Conservation (phyloP, 1,140 invertebrate genomes). For the Sipha flava region DNA sequence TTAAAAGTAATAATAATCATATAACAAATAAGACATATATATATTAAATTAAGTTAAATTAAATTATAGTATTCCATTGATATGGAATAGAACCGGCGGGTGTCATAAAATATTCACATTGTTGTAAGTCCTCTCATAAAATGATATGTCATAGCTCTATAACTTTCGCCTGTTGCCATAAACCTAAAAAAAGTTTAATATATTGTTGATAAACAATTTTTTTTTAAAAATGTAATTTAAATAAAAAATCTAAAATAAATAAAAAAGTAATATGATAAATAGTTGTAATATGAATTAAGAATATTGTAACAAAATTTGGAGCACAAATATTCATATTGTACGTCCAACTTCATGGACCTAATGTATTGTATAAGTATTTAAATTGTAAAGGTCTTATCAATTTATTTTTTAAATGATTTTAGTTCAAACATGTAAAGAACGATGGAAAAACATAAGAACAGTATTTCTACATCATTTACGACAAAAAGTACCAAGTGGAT, state of each 20-base stretch:
- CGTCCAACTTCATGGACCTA: too few relatives aligned
- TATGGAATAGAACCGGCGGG: not conserved
- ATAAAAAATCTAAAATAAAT: too few relatives aligned
- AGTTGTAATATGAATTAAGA: too few relatives aligned
- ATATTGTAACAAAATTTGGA: too few relatives aligned
- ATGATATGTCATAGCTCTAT: not conserved
- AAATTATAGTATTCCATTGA: slow-evolving; percentile 6
- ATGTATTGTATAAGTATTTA: too few relatives aligned
- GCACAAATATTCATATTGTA: too few relatives aligned
- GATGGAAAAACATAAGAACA: not conserved
- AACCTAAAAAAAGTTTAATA: not conserved
- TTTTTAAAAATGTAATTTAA: not conserved
- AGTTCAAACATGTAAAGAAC: not conserved
- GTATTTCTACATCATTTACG: not conserved
- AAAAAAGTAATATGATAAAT: too few relatives aligned
- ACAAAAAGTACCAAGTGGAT: not conserved
- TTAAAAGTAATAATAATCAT: too few relatives aligned
- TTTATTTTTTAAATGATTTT: not conserved
- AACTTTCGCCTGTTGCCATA: not conserved
- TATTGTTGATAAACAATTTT: not conserved
- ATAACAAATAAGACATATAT: too few relatives aligned
- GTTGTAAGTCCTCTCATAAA: slow-evolving; percentile 1
- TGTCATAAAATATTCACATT: not conserved
- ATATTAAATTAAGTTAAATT: not conserved
- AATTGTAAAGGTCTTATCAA: not conserved